These are phyloP conservation scores for Macropis europaea DNA, from an alignment of 2,888 invertebrate genomes.

Conservation along the genomic window DNA sequence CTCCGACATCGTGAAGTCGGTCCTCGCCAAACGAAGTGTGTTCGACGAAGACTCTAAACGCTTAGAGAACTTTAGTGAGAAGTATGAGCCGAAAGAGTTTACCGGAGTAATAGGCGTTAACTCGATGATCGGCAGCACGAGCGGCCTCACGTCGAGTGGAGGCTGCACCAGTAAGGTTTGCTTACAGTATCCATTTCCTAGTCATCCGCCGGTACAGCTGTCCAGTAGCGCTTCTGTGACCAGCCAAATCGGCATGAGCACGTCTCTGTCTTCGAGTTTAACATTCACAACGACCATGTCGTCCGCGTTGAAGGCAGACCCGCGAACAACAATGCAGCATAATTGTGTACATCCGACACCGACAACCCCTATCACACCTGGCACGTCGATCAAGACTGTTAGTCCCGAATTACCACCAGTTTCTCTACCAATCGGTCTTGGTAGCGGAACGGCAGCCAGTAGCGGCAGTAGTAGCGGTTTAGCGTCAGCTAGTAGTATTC, in stretches of 20 bases:
- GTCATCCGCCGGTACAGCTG: slow-evolving; percentile 84
- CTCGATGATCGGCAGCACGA: slow-evolving; percentile 66
- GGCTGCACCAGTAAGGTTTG: slow-evolving; percentile 81
- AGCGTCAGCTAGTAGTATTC: slow-evolving; percentile 61
- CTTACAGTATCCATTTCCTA: slow-evolving; percentile 89
- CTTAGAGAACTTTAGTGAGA: slow-evolving; percentile 91
- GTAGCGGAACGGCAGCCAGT: slow-evolving; percentile 61
- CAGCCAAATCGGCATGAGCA: slow-evolving; percentile 45
- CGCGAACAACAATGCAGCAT: slow-evolving; percentile 67
- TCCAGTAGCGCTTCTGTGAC: slow-evolving; percentile 41
- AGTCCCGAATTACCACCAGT: slow-evolving; percentile 77
- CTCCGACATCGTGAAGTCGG: slow-evolving; percentile 95
- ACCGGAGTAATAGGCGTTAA: slow-evolving; percentile 73
- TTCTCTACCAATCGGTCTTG: slow-evolving; percentile 68
- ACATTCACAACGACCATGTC: slow-evolving; percentile 52
- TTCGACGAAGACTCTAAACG: slow-evolving; percentile 98
- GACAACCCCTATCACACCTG: slow-evolving; percentile 75
- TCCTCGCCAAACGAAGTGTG: slow-evolving; percentile 94
- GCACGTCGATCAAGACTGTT: slow-evolving; percentile 74
- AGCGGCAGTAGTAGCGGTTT: slow-evolving; percentile 61
- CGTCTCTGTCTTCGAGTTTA: slow-evolving; percentile 49
- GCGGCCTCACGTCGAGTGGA: slow-evolving; percentile 63
- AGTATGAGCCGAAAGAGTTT: slow-evolving; percentile 87
- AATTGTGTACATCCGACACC: slow-evolving; percentile 75
- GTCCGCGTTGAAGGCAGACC: slow-evolving; percentile 68